Evolutionary conservation across 2,888 invertebrate genomes (phyloP).

Genomic region (Philhelius pedissequus): DNA sequence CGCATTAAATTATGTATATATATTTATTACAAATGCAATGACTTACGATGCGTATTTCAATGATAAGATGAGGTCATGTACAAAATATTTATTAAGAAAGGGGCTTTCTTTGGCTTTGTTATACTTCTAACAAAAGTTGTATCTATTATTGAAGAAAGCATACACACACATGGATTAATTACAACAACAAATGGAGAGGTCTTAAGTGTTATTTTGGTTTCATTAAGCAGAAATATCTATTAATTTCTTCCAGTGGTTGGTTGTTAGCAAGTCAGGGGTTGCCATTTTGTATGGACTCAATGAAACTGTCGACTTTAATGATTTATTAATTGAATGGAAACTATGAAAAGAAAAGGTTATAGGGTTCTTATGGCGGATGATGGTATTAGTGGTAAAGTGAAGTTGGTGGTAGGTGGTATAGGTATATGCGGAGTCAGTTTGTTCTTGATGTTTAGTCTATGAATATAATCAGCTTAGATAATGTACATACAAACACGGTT

Average conservation of each 20-base stretch:
- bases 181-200: background rate
- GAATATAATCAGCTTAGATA: background rate
- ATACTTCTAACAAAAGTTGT: too few species aligned
- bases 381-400: background rate
- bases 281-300: conserved; percentile 24
- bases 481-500: background rate
- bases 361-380: background rate
- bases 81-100: too few species aligned
- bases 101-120: too few species aligned
- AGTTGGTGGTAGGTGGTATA: background rate
- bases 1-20: too few species aligned
- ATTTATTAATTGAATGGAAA: conserved; percentile 61
- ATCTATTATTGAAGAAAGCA: background rate
- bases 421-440: background rate
- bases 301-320: conserved; percentile 61
- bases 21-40: too few species aligned
- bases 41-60: too few species aligned
- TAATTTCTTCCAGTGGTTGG: conserved; percentile 42
- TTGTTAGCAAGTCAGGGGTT: background rate
- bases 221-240: background rate
- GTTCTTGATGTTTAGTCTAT: background rate
- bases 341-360: background rate
- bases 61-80: too few species aligned
- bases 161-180: background rate
- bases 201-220: background rate